These are phyloP conservation scores for Brachionus sp. DNA, from an alignment of 1,140 invertebrate genomes.

Conservation along the genomic window DNA sequence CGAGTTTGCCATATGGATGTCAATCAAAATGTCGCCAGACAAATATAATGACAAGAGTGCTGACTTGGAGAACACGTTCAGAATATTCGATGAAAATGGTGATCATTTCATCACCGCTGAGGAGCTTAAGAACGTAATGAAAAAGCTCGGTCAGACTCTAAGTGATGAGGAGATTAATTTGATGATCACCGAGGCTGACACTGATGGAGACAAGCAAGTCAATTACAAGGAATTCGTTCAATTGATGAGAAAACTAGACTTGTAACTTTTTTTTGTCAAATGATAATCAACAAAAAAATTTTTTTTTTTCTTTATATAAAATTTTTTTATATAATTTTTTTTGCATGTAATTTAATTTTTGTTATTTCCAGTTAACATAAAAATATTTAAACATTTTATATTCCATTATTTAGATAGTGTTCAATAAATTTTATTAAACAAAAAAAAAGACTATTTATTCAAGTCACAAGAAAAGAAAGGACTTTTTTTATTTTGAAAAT, in stretches of 20 bases:
- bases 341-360: constrained; percentile 12
- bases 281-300: background rate
- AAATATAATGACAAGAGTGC: constrained; percentile 8
- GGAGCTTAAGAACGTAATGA: constrained; percentile 45
- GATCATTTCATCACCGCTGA: constrained; percentile 41
- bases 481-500: no score
- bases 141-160: constrained; percentile 34
- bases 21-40: constrained; percentile 44
- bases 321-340: background rate
- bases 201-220: constrained; percentile 42
- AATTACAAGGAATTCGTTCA: constrained; percentile 46
- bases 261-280: background rate
- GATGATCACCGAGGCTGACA: constrained; percentile 46
- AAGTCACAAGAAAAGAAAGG: background rate
- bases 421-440: background rate
- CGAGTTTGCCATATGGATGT: constrained; percentile 45
- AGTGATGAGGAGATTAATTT: constrained; percentile 42
- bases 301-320: background rate
- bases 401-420: constrained; percentile 18
- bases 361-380: background rate
- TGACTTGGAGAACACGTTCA: constrained; percentile 44
- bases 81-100: constrained; percentile 46
- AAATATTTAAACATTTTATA: background rate
- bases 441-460: no score
- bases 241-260: constrained; percentile 42